A percentile compares a stretch with the other conserved stretches of the same genome.
Conservation (phyloP, 2,113 vertebrate species). For the Octodon degus region DNA sequence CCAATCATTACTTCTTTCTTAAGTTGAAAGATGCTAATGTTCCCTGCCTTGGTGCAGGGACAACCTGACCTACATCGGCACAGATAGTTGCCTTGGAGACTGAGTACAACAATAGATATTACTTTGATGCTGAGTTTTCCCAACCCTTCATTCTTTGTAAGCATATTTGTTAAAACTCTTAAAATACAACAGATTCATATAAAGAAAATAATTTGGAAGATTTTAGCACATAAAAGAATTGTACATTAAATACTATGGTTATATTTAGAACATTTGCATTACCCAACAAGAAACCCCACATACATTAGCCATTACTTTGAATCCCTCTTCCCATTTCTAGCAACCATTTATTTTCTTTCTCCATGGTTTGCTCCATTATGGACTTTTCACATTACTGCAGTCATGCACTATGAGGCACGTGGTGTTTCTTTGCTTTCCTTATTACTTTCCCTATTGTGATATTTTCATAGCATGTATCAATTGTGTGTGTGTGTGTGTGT, state of each 20-base stretch:
- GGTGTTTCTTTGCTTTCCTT: neutral
- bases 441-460: neutral
- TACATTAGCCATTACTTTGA: neutral
- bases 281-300: neutral
- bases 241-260: neutral
- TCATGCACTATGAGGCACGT: neutral
- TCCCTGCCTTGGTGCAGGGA: constrained; percentile 69
- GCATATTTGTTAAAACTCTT: neutral
- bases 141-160: neutral
- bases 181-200: neutral
- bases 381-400: neutral
- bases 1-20: constrained; percentile 50
- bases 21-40: constrained; percentile 81
- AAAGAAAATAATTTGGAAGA: neutral
- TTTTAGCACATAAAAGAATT: neutral
- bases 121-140: neutral
- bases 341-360: neutral
- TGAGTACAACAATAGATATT: neutral
- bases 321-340: neutral
- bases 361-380: neutral
- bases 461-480: neutral
- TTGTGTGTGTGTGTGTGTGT: neutral
- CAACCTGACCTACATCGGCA: constrained; percentile 27
- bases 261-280: neutral
- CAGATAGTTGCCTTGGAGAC: neutral